phyloP scores from a whole-genome alignment of 2,113 vertebrate genomes.

The Elaphurus davidianus region DNA sequence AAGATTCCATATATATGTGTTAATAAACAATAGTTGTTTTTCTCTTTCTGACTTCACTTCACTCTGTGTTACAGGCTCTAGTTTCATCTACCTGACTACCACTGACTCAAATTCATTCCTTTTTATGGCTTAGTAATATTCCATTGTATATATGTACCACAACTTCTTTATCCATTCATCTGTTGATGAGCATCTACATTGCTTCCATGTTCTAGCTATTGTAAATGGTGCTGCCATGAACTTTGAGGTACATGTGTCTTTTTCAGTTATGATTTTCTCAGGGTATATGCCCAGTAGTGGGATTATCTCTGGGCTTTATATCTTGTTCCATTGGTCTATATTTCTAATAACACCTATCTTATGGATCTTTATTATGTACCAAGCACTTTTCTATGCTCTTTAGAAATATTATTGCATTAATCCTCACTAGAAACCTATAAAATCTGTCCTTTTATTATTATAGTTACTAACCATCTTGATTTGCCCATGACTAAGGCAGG shows the following conservation, averaged over 20 bases:
- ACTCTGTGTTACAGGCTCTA: background rate
- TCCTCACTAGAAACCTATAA: background rate
- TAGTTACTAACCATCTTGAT: background rate
- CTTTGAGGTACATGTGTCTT: background rate
- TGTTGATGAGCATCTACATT: background rate
- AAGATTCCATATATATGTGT: background rate
- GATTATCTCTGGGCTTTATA: background rate
- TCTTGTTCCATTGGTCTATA: background rate
- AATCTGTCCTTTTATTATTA: background rate
- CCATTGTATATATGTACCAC: background rate
- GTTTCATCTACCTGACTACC: background rate
- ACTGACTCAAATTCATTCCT: background rate
- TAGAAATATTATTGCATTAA: background rate
- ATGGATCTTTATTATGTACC: background rate
- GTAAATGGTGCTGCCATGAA: background rate
- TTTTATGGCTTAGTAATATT: background rate
- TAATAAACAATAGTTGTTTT: background rate
- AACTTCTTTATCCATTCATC: background rate
- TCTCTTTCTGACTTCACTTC: background rate
- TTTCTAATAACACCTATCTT: background rate
- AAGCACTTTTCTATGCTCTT: background rate
- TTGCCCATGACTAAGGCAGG: background rate
- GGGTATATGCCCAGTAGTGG: background rate
- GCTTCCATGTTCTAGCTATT: background rate
- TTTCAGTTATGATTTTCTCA: background rate